Conservation (phyloP, 92 coral and sea anemone species). For the Umimayanthus chanpuru region DNA sequence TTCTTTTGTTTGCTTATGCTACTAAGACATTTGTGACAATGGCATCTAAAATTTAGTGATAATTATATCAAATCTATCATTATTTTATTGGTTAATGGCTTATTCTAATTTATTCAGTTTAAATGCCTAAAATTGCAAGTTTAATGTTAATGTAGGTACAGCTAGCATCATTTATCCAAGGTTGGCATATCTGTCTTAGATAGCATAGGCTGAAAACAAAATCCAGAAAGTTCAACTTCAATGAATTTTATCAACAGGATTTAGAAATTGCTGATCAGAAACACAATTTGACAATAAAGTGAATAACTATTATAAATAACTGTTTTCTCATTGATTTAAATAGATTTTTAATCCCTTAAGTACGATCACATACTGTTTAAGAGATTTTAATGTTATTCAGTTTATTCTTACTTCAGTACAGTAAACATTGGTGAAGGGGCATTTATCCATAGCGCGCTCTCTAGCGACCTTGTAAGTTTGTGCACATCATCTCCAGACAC, state of each 20-base stretch:
- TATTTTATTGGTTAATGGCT: neutral
- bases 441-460: conserved; percentile 85
- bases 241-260: no score
- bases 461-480: conserved; percentile 70
- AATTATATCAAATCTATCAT: neutral
- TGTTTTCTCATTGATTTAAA: no score
- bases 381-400: neutral
- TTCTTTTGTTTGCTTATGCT: no score
- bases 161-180: no score
- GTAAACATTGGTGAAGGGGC: conserved; percentile 92
- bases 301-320: neutral
- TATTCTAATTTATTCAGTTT: neutral
- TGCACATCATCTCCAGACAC: conserved; percentile 68
- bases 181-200: no score
- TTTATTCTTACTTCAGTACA: conserved; percentile 75
- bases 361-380: neutral
- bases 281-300: neutral
- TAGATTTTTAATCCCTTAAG: neutral
- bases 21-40: neutral
- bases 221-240: no score
- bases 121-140: neutral
- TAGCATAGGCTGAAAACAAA: neutral
- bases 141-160: neutral
- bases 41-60: neutral
- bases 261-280: neutral